Conservation (phyloP, 2,888 invertebrate genomes). For the Zeuzera pyrina region DNA sequence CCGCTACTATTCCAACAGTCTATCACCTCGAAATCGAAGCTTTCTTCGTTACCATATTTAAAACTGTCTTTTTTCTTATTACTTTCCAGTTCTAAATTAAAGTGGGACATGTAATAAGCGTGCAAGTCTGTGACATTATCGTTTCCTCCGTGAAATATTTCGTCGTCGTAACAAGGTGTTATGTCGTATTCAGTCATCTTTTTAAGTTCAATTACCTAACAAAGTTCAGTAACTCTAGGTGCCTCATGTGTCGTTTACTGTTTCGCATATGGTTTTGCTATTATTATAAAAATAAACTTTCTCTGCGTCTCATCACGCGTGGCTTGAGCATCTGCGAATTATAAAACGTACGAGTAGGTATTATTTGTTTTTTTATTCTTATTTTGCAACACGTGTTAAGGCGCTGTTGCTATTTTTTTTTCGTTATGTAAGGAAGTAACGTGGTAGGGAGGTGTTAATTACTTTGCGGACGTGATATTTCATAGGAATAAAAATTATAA, state of each 20-base stretch:
- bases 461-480: slow-evolving; percentile 11
- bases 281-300: slow-evolving; percentile 73
- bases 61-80: slow-evolving; percentile 44
- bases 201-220: slow-evolving; percentile 44
- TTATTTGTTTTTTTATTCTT: slow-evolving; percentile 52
- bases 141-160: slow-evolving; percentile 47
- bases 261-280: slow-evolving; percentile 65
- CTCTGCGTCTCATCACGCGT: slow-evolving; percentile 58
- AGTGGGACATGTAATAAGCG: slow-evolving; percentile 66
- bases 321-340: slow-evolving; percentile 64
- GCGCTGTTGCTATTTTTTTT: slow-evolving; percentile 24
- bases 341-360: no score
- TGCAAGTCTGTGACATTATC: slow-evolving; percentile 58
- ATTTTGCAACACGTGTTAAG: slow-evolving; percentile 45
- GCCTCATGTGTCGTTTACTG: slow-evolving; percentile 56
- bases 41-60: slow-evolving; percentile 54
- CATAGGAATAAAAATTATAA: no score
- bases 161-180: slow-evolving; percentile 50
- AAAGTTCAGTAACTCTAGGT: slow-evolving; percentile 60
- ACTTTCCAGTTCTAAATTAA: slow-evolving; percentile 63
- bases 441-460: slow-evolving; percentile 3
- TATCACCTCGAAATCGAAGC: slow-evolving; percentile 58
- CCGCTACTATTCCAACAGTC: slow-evolving; percentile 36
- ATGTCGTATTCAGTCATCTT: slow-evolving; percentile 60
- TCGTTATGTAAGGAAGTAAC: slow-evolving; percentile 18